Evolutionary conservation across 2,113 vertebrate genomes (phyloP).

Genomic region (Cairina moschata): DNA sequence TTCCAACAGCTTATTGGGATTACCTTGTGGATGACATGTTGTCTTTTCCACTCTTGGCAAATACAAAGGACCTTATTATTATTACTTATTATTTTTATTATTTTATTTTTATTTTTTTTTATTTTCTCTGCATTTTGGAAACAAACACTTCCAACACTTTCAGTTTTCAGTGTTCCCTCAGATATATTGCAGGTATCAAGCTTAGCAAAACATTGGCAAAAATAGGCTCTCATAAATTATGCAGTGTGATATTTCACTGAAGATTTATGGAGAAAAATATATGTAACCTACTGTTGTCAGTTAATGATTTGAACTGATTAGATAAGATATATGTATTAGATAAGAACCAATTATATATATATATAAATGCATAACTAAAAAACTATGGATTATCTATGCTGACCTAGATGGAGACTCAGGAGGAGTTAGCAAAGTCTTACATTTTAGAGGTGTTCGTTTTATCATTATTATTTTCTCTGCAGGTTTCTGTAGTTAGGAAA

Average conservation of each 20-base stretch:
- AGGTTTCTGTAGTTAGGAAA: neutral
- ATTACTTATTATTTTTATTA: neutral
- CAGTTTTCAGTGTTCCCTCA: neutral
- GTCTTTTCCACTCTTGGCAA: neutral
- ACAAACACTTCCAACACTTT: neutral
- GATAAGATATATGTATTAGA: neutral
- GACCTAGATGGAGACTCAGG: neutral
- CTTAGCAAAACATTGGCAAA: neutral
- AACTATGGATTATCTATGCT: rapidly evolving
- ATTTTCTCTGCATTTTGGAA: neutral
- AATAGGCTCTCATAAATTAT: neutral
- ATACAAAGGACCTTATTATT: neutral
- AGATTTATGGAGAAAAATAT: neutral
- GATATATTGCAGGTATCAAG: neutral
- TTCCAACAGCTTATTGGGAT: neutral
- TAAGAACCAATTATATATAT: neutral
- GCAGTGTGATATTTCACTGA: neutral
- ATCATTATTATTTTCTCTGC: neutral
- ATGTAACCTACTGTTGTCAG: neutral
- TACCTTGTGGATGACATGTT: neutral
- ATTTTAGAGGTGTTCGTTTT: neutral
- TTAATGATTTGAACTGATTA: neutral
- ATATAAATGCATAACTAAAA: neutral
- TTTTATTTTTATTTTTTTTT: neutral
- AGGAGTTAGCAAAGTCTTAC: neutral